These are phyloP conservation scores for Paratilapia polleni DNA, from an alignment of 2,113 vertebrate species.

Conservation along the genomic window DNA sequence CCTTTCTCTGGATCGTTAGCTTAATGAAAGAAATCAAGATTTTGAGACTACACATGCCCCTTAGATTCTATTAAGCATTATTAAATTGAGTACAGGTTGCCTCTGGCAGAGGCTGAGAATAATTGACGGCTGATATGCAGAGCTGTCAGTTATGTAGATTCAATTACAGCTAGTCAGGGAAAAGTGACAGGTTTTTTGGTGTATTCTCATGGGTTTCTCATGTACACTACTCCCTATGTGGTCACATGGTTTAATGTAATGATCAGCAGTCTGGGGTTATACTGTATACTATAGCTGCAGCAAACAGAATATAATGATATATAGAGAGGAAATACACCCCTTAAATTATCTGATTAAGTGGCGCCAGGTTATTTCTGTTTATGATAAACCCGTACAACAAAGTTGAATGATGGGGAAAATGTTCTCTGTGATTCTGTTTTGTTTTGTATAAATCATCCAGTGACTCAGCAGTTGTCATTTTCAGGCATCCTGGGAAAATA, in stretches of 20 bases:
- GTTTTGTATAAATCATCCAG: background rate
- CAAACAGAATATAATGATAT: background rate
- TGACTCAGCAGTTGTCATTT: background rate
- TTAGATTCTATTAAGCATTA: constrained; percentile 15
- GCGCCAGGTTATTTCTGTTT: background rate
- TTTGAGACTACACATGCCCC: constrained; percentile 7
- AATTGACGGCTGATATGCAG: constrained; percentile 17
- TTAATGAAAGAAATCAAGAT: constrained; percentile 35
- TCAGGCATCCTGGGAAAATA: background rate
- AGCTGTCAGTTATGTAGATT: constrained; percentile 37
- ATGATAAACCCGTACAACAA: background rate
- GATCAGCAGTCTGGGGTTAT: constrained; percentile 30
- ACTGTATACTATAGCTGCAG: background rate
- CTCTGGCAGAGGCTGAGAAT: background rate
- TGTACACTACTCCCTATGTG: background rate
- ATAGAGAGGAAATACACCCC: background rate
- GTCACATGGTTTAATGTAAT: constrained; percentile 28
- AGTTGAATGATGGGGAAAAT: background rate
- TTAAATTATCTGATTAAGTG: background rate
- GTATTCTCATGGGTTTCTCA: constrained; percentile 5
- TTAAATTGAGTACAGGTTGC: constrained; percentile 19
- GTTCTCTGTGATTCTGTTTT: background rate
- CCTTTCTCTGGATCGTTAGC: constrained; percentile 22
- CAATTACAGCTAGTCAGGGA: constrained; percentile 28
- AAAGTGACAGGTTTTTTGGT: constrained; percentile 10